Evolutionary conservation across 2,888 invertebrate genomes (phyloP), one percentile per base, ranked within the genome.

Genomic region (Alloscopus bannaensis): DNA sequence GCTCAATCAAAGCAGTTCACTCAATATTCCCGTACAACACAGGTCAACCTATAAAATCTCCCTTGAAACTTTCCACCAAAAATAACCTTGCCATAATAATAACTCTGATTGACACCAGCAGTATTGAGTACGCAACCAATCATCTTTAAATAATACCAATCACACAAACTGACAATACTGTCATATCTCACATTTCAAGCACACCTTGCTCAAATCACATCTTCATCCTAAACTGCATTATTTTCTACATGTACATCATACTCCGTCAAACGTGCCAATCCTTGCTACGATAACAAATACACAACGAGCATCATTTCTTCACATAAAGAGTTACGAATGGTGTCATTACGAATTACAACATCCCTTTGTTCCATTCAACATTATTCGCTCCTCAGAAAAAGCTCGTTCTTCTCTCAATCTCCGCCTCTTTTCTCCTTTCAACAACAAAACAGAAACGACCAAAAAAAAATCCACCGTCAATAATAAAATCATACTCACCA

Each of bases 281-380:
- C 55, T 28, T 55, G 55, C 24, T 55, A 24, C 20, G 26, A 55
- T 28, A 55, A 55, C 55, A 26, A 24, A 55, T n/a, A n/a, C n/a
- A n/a, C n/a, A n/a, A 26, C 8, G 26, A 55, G 55, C 55, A n/a
- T 55, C 11, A 16, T n/a, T 55, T 55, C 13, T 55, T 55, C 3
- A 42, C 3, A 22, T 8, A 55, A 13, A 55, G 55, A 55, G 55
- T 28, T 75, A 69, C 76, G 69, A 69, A 76, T 76, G 76, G 68
- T 76, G 76, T 76, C 76, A 69, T 76, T 76, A 76, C 52, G 76
- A 76, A 76, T 76, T 76, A 76, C 62, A 69, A 36, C 50, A 36
- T 26, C 16, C 68, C 45, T 76, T 76, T 76, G 76, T 76, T 76
- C 76, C 60, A 60, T 76, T 69, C 68, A 76, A n/a, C 69, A 76